Evolutionary conservation across 1,140 invertebrate genomes (phyloP), one percentile per base, ranked within the genome.

Genomic region (Drosophila novamexicana): DNA sequence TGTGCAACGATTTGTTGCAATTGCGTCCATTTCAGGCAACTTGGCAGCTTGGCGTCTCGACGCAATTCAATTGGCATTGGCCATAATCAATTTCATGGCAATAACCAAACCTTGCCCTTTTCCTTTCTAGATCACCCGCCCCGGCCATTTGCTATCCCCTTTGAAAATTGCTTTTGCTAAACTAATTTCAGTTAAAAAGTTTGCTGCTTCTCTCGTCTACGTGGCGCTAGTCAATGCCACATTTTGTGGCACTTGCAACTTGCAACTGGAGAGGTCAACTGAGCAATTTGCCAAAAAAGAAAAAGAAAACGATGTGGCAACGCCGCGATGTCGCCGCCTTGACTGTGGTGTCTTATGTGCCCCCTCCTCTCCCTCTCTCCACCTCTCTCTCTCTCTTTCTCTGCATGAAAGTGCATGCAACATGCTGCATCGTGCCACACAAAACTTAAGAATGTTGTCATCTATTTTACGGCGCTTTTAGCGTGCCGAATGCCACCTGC

Each of bases 401-500:
- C 29, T 7, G 6, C n/a, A 49, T 62, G 59, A 34, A 54, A 37
- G 22, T 29, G 22, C 59, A 58, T 58, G 56, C 56, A 62, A 49
- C 59, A 63, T 53, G 49, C 49, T 34, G 49, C 36, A 63, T 34
- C 47, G 8, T 63, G 50, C 63, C 18, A 29, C 49, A 54, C 22
- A 54, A 53, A 16, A 44, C 45, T 54, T 58, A 7, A 29, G 36
- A 54, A 54, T 42, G 42, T 42, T 74, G 57, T 62, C 65, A 36
- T 40, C 49, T 53, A 62, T 79, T 82, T 83, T 65, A 83, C 59
- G 71, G 58, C 39, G 80, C 66, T 79, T 76, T 83, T 79, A 79
- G 75, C 79, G 62, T 71, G 62, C 65, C 40, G 10, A 56, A 56
- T 29, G 36, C 36, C 74, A 71, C 67, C 56, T 77, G 74, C 61